These are phyloP conservation scores for Piezodorus guildinii DNA, from an alignment of 1,140 invertebrate species.

Conservation along the genomic window DNA sequence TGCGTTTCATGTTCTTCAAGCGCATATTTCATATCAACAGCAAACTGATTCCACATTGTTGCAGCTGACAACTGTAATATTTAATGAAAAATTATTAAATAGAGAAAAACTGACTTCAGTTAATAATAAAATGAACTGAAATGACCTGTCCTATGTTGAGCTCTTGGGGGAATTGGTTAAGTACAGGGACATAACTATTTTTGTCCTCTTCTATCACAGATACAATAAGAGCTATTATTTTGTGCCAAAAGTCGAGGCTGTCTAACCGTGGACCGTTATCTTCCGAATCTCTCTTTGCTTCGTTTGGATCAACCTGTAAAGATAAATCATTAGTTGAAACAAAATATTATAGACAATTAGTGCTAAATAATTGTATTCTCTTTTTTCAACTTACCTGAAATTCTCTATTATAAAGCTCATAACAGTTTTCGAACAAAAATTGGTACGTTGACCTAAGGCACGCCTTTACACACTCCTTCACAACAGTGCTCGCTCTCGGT, in stretches of 20 bases:
- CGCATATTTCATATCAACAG: conserved; percentile 95
- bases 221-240: conserved; percentile 91
- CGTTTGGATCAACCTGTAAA: conserved; percentile 82
- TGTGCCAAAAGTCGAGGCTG: conserved; percentile 97
- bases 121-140: no score
- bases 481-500: conserved; percentile 91
- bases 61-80: conserved; percentile 76
- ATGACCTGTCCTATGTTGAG: conserved; percentile 79
- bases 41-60: conserved; percentile 95
- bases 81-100: background rate
- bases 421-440: conserved; percentile 96
- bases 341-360: no score
- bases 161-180: conserved; percentile 94
- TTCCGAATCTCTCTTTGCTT: conserved; percentile 72
- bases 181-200: conserved; percentile 94
- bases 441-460: conserved; percentile 96
- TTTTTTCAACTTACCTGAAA: conserved; percentile 55
- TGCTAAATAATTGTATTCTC: no score
- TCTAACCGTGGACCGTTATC: conserved; percentile 82
- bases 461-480: conserved; percentile 98
- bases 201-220: conserved; percentile 98
- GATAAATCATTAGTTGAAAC: background rate
- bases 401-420: conserved; percentile 85
- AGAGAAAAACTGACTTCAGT: no score
- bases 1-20: conserved; percentile 96